phyloP scores from a whole-genome alignment of 2,113 vertebrate genomes.

The Campylomormyrus tamandua region DNA sequence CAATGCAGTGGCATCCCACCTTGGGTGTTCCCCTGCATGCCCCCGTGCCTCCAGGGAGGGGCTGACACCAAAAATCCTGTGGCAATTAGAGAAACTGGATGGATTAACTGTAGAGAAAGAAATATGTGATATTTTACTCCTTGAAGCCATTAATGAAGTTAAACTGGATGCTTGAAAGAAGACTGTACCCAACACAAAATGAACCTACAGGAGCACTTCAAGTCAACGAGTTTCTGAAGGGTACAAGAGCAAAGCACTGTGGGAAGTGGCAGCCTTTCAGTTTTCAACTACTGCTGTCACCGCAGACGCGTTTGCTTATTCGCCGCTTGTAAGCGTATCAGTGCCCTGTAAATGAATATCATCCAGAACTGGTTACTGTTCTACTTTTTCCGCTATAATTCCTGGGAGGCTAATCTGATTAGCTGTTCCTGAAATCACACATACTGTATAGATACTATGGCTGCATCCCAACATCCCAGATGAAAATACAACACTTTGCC shows the following conservation, averaged over 20 bases:
- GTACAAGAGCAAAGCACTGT: not conserved
- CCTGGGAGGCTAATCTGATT: not conserved
- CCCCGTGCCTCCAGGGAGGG: not conserved
- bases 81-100: not conserved
- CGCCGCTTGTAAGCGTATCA: not conserved
- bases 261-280: not conserved
- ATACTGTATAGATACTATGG: not conserved
- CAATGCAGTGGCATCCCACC: not conserved
- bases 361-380: not conserved
- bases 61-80: not conserved
- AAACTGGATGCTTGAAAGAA: not conserved
- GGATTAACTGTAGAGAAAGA: not conserved
- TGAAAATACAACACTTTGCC: not conserved
- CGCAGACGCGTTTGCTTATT: not conserved
- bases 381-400: not conserved
- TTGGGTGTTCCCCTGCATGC: not conserved
- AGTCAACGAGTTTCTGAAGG: not conserved
- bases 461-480: not conserved
- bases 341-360: not conserved
- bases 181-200: not conserved
- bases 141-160: not conserved
- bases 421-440: not conserved
- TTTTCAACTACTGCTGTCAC: not conserved
- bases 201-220: not conserved
- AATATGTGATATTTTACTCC: not conserved